These are phyloP conservation scores for Rhingia campestris DNA, from an alignment of 2,888 invertebrate genomes.

Conservation along the genomic window DNA sequence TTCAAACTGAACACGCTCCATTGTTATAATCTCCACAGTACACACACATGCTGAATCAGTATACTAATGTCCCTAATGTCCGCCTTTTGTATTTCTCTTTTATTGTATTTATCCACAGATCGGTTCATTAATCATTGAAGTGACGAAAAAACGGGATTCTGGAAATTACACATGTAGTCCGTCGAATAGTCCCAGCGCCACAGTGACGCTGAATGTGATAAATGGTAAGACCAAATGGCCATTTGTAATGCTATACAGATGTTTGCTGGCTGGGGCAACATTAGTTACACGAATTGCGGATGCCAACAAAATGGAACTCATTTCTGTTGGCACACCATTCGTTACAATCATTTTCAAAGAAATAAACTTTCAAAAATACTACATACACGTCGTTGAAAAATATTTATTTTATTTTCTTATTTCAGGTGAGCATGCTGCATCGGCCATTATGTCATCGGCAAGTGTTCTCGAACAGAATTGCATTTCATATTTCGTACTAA, in stretches of 20 bases:
- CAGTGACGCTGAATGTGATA: slow-evolving; percentile 94
- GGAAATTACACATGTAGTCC: slow-evolving; percentile 97
- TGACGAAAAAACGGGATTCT: slow-evolving; percentile 82
- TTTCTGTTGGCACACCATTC: slow-evolving; percentile 47
- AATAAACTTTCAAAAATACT: slow-evolving; percentile 35
- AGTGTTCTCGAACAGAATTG: slow-evolving; percentile 49
- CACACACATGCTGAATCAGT: slow-evolving; percentile 40
- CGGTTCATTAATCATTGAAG: slow-evolving; percentile 83
- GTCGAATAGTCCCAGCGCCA: slow-evolving; percentile 94
- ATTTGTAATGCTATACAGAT: slow-evolving; percentile 74
- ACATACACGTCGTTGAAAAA: not conserved
- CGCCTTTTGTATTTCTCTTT: slow-evolving; percentile 53
- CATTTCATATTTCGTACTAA: slow-evolving; percentile 46
- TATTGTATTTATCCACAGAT: slow-evolving; percentile 77
- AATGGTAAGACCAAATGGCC: slow-evolving; percentile 87
- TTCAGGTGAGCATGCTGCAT: slow-evolving; percentile 77
- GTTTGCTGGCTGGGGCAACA: slow-evolving; percentile 45
- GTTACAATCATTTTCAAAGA: slow-evolving; percentile 7
- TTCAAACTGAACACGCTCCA: not conserved
- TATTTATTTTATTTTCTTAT: not conserved
- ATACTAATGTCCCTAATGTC: slow-evolving; percentile 68
- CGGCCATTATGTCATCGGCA: slow-evolving; percentile 77
- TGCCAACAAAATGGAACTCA: slow-evolving; percentile 36
- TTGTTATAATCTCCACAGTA: slow-evolving; percentile 20
- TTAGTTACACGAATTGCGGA: slow-evolving; percentile 45